These are phyloP conservation scores for Lycorma delicatula DNA, from an alignment of 1,140 invertebrate genomes.

Conservation along the genomic window DNA sequence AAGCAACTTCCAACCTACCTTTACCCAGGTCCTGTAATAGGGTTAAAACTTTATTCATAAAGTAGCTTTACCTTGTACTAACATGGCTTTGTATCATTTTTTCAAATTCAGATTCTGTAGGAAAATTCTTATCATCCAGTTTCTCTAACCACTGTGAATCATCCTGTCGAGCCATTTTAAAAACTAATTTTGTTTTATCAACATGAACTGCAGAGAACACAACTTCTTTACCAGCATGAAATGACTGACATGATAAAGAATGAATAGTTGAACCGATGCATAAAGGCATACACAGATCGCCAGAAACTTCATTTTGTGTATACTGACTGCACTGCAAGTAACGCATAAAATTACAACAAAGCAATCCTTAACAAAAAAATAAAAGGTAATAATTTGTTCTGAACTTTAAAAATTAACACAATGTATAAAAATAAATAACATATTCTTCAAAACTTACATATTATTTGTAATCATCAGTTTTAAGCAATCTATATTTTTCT, in stretches of 20 bases:
- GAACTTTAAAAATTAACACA: too few species aligned
- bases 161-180: constrained; percentile 41
- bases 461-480: too few species aligned
- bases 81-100: constrained; percentile 22
- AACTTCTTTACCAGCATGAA: constrained; percentile 46
- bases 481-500: too few species aligned
- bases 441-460: too few species aligned
- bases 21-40: too few species aligned
- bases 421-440: too few species aligned
- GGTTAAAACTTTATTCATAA: constrained; percentile 24
- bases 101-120: constrained; percentile 44
- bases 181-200: constrained; percentile 41
- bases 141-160: constrained; percentile 40
- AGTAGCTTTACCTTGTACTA: constrained; percentile 6
- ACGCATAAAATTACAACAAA: too few species aligned
- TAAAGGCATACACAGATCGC: constrained; percentile 47
- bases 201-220: constrained; percentile 49
- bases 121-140: constrained; percentile 40
- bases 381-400: too few species aligned
- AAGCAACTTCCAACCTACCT: too few species aligned
- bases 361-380: too few species aligned
- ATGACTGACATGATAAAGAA: constrained; percentile 46
- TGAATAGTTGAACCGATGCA: constrained; percentile 44
- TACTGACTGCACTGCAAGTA: constrained; percentile 48
- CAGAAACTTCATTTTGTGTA: constrained; percentile 41